Base-by-base conservation (phyloP, 2,888 invertebrate genomes). In the Cerceris ruficornis region DNA sequence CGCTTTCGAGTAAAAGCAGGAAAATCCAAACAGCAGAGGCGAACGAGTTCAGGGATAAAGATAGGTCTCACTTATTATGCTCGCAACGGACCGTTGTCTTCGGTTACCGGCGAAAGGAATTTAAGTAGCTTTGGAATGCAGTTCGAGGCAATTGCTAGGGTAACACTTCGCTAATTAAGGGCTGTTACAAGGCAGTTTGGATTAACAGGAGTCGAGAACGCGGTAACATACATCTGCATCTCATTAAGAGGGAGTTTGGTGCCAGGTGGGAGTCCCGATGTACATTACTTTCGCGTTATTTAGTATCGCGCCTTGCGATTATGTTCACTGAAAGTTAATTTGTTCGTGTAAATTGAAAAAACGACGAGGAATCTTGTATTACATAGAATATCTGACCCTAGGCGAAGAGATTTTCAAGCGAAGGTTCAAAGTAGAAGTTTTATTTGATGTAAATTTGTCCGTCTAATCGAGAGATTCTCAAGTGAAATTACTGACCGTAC, bases 151-250 rank as follows among this genome's bases (percentile, higher is more conserved):
- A 89, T 89, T 86, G 87, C 78, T 77, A 81, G 84, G 87, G 87
- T 85, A 86, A 85, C 82, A 82, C 79, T 87, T 88, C 82, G 88
- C 88, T 89, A 90, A 90, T 90, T 90, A 89, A 90, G 88, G 88
- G 85, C 87, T 87, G 88, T 87, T 85, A 82, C 85, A 72, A 79
- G 84, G 52, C 50, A 13, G 46, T 49, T 64, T 43, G 64, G 61
- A 61, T 69, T 62, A 70, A 69, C 73, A 9, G 50, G 50, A 46
- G 70, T 54, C 42, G n/a, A 17, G 13, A 60, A 41, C 50, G 55
- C 49, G 41, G 55, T 52, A 55, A 69, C 76, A 75, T 85, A 79
- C 84, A 86, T 84, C 84, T 85, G 88, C 81, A 85, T 88, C 88
- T 88, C 88, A 82, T 88, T 88, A 88, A 71, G 75, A 75, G 68